Conservation (phyloP, 2,113 vertebrate genomes). For the Urocolius indicus region DNA sequence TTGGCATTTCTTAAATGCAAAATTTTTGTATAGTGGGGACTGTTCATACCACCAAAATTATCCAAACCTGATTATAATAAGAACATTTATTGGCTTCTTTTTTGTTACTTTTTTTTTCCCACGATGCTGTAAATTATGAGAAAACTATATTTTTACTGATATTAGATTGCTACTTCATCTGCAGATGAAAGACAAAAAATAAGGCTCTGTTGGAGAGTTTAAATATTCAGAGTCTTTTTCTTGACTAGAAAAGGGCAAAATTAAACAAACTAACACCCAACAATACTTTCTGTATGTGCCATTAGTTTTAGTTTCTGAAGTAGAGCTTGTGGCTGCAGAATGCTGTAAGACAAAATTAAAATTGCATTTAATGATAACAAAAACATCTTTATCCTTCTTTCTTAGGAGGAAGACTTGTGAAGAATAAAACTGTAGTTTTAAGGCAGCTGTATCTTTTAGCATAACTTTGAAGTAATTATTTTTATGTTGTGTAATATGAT, state of each 20-base stretch:
- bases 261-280: not conserved
- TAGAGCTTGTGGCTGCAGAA: not conserved
- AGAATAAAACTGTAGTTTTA: constrained; percentile 30
- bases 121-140: not conserved
- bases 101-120: constrained; percentile 14
- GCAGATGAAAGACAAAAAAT: not conserved
- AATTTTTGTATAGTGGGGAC: not conserved
- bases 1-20: not conserved
- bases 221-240: not conserved
- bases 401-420: not conserved
- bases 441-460: constrained; percentile 24
- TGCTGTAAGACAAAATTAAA: not conserved
- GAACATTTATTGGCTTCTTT: not conserved
- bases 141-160: constrained; percentile 21
- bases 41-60: not conserved
- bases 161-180: not conserved
- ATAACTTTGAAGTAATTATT: constrained; percentile 66
- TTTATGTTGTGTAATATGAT: constrained; percentile 67
- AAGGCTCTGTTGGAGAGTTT: not conserved
- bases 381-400: not conserved
- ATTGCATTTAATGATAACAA: not conserved
- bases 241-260: not conserved
- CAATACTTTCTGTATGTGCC: not conserved
- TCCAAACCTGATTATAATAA: not conserved
- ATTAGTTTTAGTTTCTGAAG: not conserved